phyloP scores from a whole-genome alignment of 2,113 vertebrate species.

The Aplodontia rufa region DNA sequence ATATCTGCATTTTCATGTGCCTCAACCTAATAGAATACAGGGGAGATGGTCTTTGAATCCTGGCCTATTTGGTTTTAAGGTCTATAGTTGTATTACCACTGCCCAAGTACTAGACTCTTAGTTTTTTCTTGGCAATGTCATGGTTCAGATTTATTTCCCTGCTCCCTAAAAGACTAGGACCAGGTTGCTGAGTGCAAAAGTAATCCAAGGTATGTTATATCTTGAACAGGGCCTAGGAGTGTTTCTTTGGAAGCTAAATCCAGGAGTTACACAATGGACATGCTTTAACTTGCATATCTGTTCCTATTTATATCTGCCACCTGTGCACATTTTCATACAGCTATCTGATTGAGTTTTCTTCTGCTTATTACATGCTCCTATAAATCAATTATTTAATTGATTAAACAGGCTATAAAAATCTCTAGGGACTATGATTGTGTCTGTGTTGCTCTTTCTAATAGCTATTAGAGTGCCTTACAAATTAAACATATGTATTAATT shows the following conservation, averaged over 20 bases:
- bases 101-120: background rate
- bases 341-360: background rate
- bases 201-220: background rate
- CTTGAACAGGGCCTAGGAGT: background rate
- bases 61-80: background rate
- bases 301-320: slow-evolving; percentile 13
- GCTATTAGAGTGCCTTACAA: background rate
- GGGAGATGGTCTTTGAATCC: background rate
- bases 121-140: background rate
- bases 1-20: background rate
- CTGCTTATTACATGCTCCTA: background rate
- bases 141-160: background rate
- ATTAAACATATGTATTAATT: too few species aligned
- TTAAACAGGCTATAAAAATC: background rate
- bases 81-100: background rate
- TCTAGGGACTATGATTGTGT: background rate
- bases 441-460: background rate
- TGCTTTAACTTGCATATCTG: background rate
- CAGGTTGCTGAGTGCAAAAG: background rate
- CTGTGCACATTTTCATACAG: background rate
- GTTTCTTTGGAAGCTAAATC: background rate
- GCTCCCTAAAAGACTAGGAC: background rate
- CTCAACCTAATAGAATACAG: background rate
- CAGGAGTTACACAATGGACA: background rate
- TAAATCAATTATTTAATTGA: slow-evolving; percentile 6